These are phyloP conservation scores for Hucho hucho DNA, from an alignment of 2,113 vertebrate species.

Conservation along the genomic window DNA sequence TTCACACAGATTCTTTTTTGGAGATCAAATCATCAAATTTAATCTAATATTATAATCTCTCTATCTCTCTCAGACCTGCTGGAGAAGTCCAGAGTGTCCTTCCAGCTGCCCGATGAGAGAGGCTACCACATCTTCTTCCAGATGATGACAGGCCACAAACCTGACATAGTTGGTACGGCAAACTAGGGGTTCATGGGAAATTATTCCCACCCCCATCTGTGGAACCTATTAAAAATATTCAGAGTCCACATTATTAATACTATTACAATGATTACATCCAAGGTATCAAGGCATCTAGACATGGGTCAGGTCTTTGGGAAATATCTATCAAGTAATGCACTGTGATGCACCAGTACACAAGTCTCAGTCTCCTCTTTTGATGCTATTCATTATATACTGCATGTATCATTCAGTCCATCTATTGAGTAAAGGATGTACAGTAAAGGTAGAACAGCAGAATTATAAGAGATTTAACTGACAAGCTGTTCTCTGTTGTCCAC, in stretches of 20 bases:
- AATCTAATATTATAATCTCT: background rate
- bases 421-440: background rate
- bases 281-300: too few relatives aligned
- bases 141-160: slow-evolving; percentile 53
- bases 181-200: background rate
- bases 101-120: slow-evolving; percentile 52
- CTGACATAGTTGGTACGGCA: slow-evolving; percentile 42
- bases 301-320: too few relatives aligned
- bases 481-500: slow-evolving; percentile 30
- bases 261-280: too few relatives aligned
- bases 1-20: too few relatives aligned
- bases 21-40: too few relatives aligned
- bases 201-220: background rate
- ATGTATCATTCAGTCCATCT: too few relatives aligned
- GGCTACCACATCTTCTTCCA: slow-evolving; percentile 55
- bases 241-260: too few relatives aligned
- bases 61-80: slow-evolving; percentile 32
- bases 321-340: too few relatives aligned
- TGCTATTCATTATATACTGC: too few relatives aligned
- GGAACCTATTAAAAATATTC: too few relatives aligned
- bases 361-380: slow-evolving; percentile 73
- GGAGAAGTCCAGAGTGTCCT: slow-evolving; percentile 50
- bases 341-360: background rate
- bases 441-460: background rate
- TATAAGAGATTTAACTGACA: background rate